These are phyloP conservation scores for Anthoscopus minutus DNA, from an alignment of 2,113 vertebrate species.

Conservation along the genomic window DNA sequence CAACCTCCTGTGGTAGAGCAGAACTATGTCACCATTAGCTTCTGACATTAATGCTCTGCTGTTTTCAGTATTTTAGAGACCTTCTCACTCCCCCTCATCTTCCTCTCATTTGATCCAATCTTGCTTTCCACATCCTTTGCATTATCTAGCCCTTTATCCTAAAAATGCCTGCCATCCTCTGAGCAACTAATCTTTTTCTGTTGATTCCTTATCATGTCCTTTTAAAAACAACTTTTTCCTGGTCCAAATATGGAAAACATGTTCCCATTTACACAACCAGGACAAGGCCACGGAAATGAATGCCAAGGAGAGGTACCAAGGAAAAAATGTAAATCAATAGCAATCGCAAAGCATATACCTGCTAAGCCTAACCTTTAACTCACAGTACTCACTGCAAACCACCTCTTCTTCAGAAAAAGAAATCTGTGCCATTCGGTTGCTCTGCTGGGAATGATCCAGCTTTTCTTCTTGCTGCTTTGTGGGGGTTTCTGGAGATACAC, in stretches of 20 bases:
- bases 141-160: background rate
- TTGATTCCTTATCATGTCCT: background rate
- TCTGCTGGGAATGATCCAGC: background rate
- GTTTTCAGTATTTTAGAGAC: background rate
- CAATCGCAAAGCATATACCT: background rate
- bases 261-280: background rate
- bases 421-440: background rate
- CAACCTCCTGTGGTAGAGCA: background rate
- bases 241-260: background rate
- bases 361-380: background rate
- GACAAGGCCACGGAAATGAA: background rate
- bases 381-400: background rate
- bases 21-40: background rate
- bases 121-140: background rate
- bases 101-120: background rate
- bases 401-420: background rate
- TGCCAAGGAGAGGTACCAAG: background rate
- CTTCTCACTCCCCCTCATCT: background rate
- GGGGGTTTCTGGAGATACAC: background rate
- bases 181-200: background rate
- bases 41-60: background rate
- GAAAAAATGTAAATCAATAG: background rate
- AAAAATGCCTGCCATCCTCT: background rate
- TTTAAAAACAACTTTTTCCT: background rate
- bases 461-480: background rate